These are phyloP conservation scores for Pachycephus smyrnensis DNA, from an alignment of 2,888 invertebrate genomes.

Conservation along the genomic window DNA sequence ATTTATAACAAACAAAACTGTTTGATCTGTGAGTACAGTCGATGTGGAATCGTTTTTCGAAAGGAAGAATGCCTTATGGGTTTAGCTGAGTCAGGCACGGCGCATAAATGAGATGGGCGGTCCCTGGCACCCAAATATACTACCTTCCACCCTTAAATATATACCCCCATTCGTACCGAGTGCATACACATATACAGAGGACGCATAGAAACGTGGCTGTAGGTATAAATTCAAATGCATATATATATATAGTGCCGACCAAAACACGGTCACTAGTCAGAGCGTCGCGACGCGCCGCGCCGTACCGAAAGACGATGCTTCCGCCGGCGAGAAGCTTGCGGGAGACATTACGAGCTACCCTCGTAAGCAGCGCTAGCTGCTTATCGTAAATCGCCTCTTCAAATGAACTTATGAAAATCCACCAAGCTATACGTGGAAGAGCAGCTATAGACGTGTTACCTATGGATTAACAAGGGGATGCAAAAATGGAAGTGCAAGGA, in stretches of 20 bases:
- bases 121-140: slow-evolving; percentile 56
- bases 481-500: background rate
- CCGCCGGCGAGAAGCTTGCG: background rate
- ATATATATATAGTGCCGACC: slow-evolving; percentile 32
- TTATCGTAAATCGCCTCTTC: background rate
- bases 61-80: slow-evolving; percentile 25
- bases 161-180: slow-evolving; percentile 32
- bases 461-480: background rate
- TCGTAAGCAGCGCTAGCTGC: background rate
- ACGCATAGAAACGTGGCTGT: background rate
- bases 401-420: background rate
- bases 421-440: no score
- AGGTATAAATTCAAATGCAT: slow-evolving; percentile 4
- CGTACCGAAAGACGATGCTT: background rate
- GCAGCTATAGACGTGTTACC: background rate
- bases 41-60: slow-evolving; percentile 48
- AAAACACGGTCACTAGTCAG: slow-evolving; percentile 55
- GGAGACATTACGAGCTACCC: background rate
- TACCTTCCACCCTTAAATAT: slow-evolving; percentile 56
- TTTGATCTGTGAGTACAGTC: background rate
- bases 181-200: slow-evolving; percentile 30
- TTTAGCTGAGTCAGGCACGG: slow-evolving; percentile 55
- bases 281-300: slow-evolving; percentile 8
- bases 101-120: slow-evolving; percentile 63
- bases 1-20: background rate